These are phyloP conservation scores for Athalia rosae DNA, from an alignment of 2,888 invertebrate species.

Conservation along the genomic window DNA sequence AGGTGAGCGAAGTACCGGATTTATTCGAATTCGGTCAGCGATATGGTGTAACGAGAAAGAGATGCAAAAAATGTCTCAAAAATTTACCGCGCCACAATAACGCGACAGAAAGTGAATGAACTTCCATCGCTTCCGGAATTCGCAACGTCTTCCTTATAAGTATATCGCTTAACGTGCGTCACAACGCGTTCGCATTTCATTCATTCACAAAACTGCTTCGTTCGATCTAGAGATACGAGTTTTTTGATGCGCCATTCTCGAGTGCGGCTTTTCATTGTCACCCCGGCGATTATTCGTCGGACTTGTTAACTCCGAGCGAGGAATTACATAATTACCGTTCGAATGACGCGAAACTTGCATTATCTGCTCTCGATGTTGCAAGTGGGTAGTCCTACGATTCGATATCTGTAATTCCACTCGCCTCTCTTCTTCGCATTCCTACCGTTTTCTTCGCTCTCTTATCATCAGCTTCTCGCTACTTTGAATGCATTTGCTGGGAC, in stretches of 20 bases:
- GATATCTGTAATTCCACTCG: neutral
- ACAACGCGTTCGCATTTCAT: neutral
- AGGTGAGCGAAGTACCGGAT: too few relatives aligned
- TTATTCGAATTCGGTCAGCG: too few relatives aligned
- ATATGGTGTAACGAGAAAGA: too few relatives aligned
- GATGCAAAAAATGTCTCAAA: neutral
- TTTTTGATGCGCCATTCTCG: neutral
- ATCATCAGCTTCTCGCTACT: neutral
- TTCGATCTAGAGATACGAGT: neutral
- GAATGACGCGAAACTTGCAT: slow-evolving; percentile 30
- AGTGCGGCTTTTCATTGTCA: neutral
- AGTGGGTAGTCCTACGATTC: slow-evolving; percentile 11
- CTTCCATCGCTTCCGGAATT: neutral
- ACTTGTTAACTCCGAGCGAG: too few relatives aligned
- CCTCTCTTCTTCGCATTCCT: neutral
- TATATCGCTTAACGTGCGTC: slow-evolving; percentile 5
- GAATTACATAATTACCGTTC: slow-evolving; percentile 21
- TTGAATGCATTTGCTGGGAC: neutral
- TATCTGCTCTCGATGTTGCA: neutral
- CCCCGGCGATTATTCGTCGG: too few relatives aligned
- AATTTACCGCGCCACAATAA: neutral
- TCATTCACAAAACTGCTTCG: neutral
- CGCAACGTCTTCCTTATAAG: neutral
- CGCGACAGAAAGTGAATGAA: neutral
- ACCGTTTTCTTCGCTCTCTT: neutral